Conservation (phyloP, 2,797 vertebrate genomes). For the Notoglanidium macrostoma region DNA sequence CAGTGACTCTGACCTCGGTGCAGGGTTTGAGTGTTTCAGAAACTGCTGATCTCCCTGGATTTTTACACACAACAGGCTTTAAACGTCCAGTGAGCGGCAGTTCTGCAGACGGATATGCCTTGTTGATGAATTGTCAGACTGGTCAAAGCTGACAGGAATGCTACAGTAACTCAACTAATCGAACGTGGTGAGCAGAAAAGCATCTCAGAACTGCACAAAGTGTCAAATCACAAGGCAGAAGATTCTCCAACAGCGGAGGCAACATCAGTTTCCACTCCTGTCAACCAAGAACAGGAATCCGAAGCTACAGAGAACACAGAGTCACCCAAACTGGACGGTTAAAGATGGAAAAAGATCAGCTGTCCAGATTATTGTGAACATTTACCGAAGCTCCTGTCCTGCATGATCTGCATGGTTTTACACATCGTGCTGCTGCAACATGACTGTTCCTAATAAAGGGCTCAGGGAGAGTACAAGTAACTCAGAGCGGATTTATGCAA, state of each 20-base stretch:
- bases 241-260: background rate
- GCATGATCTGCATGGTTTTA: background rate
- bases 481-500: background rate
- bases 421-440: background rate
- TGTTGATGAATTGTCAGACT: background rate
- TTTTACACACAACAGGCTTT: background rate
- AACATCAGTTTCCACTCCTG: background rate
- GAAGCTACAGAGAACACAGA: background rate
- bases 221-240: background rate
- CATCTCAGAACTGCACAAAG: background rate
- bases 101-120: background rate
- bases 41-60: background rate
- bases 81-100: background rate
- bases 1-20: background rate
- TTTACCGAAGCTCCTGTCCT: background rate
- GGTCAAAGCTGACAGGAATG: background rate
- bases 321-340: background rate
- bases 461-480: background rate
- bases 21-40: background rate
- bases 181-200: background rate
- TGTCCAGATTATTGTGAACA: background rate
- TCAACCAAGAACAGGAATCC: background rate
- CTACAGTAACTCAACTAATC: background rate
- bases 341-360: background rate
- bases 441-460: constrained; percentile 6